Conservation (phyloP, 2,888 invertebrate species). For the Arrhopalites spinosus region DNA sequence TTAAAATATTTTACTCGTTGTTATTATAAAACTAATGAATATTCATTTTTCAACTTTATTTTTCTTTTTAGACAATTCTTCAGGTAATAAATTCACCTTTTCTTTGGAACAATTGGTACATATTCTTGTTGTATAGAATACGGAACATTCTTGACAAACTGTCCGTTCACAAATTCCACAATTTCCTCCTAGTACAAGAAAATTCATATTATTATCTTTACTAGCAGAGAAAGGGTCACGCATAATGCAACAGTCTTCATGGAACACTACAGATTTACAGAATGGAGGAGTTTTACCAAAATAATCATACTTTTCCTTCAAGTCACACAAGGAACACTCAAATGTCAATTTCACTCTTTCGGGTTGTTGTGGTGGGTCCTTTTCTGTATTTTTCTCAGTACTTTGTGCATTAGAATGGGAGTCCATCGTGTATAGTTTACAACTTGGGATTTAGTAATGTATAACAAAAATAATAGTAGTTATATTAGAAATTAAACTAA, state of each 20-base stretch:
- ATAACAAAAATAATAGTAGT: too few relatives aligned
- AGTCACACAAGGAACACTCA: slow-evolving; percentile 69
- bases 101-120: slow-evolving; percentile 73
- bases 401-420: too few relatives aligned
- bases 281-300: slow-evolving; percentile 77
- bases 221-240: slow-evolving; percentile 79
- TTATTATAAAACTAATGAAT: too few relatives aligned
- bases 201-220: slow-evolving; percentile 72
- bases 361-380: not conserved
- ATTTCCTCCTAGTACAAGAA: slow-evolving; percentile 75
- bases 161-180: slow-evolving; percentile 71
- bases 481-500: too few relatives aligned
- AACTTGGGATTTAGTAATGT: too few relatives aligned
- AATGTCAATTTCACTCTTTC: slow-evolving; percentile 62
- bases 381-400: too few relatives aligned
- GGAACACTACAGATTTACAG: slow-evolving; percentile 69
- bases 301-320: slow-evolving; percentile 75
- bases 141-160: slow-evolving; percentile 80
- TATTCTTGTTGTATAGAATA: slow-evolving; percentile 76
- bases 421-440: too few relatives aligned
- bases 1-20: too few relatives aligned
- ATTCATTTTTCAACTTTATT: slow-evolving; percentile 30
- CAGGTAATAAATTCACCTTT: slow-evolving; percentile 69
- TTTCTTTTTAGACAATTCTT: slow-evolving; percentile 62
- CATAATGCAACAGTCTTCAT: slow-evolving; percentile 78